These are phyloP conservation scores for Trypoxylus dichotomus DNA, from an alignment of 1,140 invertebrate genomes.

Conservation along the genomic window DNA sequence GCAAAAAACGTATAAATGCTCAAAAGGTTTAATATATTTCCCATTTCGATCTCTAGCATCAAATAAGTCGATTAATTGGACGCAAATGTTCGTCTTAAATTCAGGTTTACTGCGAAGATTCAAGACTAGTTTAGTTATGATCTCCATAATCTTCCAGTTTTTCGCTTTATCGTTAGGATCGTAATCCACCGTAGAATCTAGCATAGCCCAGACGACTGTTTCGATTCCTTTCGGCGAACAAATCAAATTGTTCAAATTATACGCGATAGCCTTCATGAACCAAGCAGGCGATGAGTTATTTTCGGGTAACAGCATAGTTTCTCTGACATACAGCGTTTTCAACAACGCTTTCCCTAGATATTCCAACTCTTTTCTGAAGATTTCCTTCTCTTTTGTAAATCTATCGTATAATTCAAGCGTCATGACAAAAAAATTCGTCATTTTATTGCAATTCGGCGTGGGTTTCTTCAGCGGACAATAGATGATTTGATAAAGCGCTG, in stretches of 20 bases:
- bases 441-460: constrained; percentile 32
- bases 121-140: constrained; percentile 65
- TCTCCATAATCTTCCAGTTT: constrained; percentile 68
- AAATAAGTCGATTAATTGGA: constrained; percentile 57
- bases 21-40: constrained; percentile 27
- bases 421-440: constrained; percentile 53
- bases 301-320: constrained; percentile 67
- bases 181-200: constrained; percentile 59
- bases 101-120: constrained; percentile 55
- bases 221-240: constrained; percentile 62
- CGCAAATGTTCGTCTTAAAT: constrained; percentile 60
- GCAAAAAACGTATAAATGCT: constrained; percentile 58
- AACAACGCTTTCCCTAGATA: constrained; percentile 61
- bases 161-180: constrained; percentile 54
- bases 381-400: constrained; percentile 57
- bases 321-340: constrained; percentile 65
- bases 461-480: constrained; percentile 68
- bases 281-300: constrained; percentile 61
- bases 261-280: constrained; percentile 63
- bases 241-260: constrained; percentile 62
- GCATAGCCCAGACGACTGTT: constrained; percentile 63
- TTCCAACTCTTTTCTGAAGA: constrained; percentile 59
- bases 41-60: constrained; percentile 53
- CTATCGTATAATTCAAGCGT: constrained; percentile 58
- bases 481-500: constrained; percentile 69